Base-by-base conservation (phyloP, 2,113 vertebrate species). In the Misgurnus mizolepis region DNA sequence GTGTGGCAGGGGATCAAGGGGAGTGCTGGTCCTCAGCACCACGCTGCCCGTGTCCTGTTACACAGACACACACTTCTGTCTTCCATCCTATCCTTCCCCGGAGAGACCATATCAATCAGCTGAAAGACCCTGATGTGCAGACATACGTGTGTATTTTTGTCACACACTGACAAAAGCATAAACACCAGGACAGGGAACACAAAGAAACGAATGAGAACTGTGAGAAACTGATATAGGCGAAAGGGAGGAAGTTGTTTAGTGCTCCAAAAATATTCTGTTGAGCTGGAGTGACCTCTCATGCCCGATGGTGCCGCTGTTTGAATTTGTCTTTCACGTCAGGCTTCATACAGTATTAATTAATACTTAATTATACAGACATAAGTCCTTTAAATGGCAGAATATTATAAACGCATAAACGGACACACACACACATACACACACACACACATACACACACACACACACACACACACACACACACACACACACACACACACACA, bases 81-180 rank as follows among this genome's bases (percentile, higher is more conserved):
- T 27, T 27, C 78, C 75, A 27, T 17, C 45, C 66, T 8, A 34
- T 3, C 40, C 62, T 5, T 62, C 58, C 58, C 68, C 60, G 22
- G 66, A 56, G 49, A 80, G 72, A 47, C 27, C 22, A 14, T 41
- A 83, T 76, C 56, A 71, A 71, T 80, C 78, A 76, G 78, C 60
- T 70, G 58, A 80, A 83, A 58, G 82, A 60, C 58, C 58, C 67
- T 68, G 7, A 18, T 39, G 50, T 55, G 70, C 7, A 68, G 55
- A 18, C 43, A 74, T 18, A 47, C 34, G 5, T 53, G 61, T 66
- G 62, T 77, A 66, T 77, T 66, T 77, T 22, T 50, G 45, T 66
- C 14, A 60, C 27, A 47, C 72, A 65, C 71, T 53, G 18, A 66
- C 67, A 64, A 40, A 60, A 18, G 9, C 49, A 66, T 22, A 58